These are phyloP conservation scores for Pseudoatta argentina DNA, from an alignment of 1,140 invertebrate species.

Conservation along the genomic window DNA sequence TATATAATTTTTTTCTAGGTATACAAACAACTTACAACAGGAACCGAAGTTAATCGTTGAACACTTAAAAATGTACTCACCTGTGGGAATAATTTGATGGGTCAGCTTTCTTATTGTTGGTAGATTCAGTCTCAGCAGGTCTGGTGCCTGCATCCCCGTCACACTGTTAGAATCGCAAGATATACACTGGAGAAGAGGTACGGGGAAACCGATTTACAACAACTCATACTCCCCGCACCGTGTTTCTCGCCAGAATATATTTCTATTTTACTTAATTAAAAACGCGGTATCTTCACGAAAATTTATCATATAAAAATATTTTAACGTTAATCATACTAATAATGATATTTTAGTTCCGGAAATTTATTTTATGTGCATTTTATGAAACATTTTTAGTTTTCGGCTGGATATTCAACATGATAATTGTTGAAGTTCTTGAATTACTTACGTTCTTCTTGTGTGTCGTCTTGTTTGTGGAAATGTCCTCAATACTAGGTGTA, in stretches of 20 bases:
- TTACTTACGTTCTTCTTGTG: constrained; percentile 23
- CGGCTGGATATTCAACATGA: not conserved
- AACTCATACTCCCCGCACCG: constrained; percentile 76
- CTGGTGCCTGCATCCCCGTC: constrained; percentile 84
- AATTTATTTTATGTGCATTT: not conserved
- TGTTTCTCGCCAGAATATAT: constrained; percentile 58
- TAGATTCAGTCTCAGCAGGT: constrained; percentile 68
- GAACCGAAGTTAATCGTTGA: not conserved
- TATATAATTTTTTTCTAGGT: no score
- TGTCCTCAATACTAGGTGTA: not conserved
- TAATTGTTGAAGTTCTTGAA: not conserved
- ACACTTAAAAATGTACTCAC: constrained; percentile 42
- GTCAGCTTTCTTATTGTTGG: constrained; percentile 43
- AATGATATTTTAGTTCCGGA: not conserved
- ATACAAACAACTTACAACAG: not conserved
- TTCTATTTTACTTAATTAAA: not conserved
- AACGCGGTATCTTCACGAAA: not conserved
- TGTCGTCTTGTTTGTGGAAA: not conserved
- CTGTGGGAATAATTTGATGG: constrained; percentile 10
- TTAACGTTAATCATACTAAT: constrained; percentile 2
- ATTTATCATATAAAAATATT: constrained; percentile 14
- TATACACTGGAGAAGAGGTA: constrained; percentile 82
- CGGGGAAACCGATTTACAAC: constrained; percentile 72
- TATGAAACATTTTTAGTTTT: not conserved
- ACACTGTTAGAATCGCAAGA: constrained; percentile 86